phyloP scores from a whole-genome alignment of 2,113 vertebrate genomes.

The Rhegmatorhina hoffmannsi region DNA sequence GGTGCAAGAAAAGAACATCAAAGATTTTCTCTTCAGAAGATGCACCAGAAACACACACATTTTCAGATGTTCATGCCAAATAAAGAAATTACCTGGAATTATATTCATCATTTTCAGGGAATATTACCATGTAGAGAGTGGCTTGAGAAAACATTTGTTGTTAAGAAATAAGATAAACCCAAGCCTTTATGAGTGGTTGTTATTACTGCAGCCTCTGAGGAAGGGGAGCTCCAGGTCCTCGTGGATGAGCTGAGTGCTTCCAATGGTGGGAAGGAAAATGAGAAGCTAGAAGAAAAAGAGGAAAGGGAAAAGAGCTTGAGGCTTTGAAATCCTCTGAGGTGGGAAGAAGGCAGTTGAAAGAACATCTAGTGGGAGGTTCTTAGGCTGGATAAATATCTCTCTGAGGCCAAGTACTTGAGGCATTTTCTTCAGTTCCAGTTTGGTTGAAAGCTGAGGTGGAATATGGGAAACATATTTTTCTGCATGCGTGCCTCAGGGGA shows the following conservation, averaged over 20 bases:
- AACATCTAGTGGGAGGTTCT: neutral
- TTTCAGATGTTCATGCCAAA: neutral
- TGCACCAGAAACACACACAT: neutral
- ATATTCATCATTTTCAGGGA: neutral
- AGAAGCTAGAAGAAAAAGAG: neutral
- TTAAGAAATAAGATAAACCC: neutral
- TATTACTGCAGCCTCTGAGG: neutral
- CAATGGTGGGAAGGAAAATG: neutral
- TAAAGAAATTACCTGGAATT: neutral
- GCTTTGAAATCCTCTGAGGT: neutral
- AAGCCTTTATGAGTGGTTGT: neutral
- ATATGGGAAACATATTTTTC: neutral
- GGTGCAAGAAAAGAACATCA: neutral
- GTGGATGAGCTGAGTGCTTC: neutral
- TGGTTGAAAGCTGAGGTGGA: neutral
- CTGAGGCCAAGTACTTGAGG: neutral
- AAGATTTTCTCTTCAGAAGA: neutral
- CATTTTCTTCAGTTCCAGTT: neutral
- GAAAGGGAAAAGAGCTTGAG: neutral
- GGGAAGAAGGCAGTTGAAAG: neutral
- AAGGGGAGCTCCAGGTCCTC: neutral
- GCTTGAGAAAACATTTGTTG: neutral
- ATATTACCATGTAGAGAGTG: neutral
- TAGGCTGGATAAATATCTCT: neutral
- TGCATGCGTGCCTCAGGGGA: neutral